These are phyloP conservation scores for Serranus cabrilla DNA, from an alignment of 2,797 vertebrate species.

Conservation along the genomic window DNA sequence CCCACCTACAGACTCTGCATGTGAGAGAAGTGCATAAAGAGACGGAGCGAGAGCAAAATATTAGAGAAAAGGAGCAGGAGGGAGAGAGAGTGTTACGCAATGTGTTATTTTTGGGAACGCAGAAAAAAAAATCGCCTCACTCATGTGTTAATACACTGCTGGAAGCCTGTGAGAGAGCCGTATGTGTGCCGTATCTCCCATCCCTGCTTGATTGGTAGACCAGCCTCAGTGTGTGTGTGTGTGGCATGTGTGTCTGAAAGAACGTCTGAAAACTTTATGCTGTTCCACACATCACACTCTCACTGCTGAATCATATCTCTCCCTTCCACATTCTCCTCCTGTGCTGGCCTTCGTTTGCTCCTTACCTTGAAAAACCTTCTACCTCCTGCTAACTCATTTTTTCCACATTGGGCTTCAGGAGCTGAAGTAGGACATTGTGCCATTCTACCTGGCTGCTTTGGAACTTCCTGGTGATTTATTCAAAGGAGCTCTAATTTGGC, in stretches of 20 bases:
- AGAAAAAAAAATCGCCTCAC: constrained; percentile 33
- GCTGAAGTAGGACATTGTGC: constrained; percentile 20
- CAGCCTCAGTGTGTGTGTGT: constrained; percentile 4
- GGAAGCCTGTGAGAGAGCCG: constrained; percentile 38
- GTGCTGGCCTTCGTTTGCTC: constrained; percentile 42
- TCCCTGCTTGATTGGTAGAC: constrained; percentile 36
- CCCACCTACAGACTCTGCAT: background rate
- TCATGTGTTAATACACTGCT: constrained; percentile 53
- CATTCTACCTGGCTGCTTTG: constrained; percentile 1
- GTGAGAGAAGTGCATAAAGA: constrained; percentile 11
- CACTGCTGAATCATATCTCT: constrained; percentile 62
- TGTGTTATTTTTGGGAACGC: constrained; percentile 61
- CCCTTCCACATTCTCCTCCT: constrained; percentile 47
- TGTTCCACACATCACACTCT: constrained; percentile 40
- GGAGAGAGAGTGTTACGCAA: constrained; percentile 50
- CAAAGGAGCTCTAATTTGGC: no score
- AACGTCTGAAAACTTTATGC: constrained; percentile 31
- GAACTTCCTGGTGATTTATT: constrained; percentile 1
- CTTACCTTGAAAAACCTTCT: constrained; percentile 42
- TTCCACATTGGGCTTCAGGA: background rate
- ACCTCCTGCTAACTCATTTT: constrained; percentile 10
- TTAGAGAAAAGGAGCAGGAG: constrained; percentile 18
- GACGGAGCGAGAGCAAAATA: constrained; percentile 10
- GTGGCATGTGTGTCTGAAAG: constrained; percentile 9
- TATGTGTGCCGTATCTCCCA: constrained; percentile 41